Conservation (phyloP, 2,113 vertebrate genomes). For the Meles meles region DNA sequence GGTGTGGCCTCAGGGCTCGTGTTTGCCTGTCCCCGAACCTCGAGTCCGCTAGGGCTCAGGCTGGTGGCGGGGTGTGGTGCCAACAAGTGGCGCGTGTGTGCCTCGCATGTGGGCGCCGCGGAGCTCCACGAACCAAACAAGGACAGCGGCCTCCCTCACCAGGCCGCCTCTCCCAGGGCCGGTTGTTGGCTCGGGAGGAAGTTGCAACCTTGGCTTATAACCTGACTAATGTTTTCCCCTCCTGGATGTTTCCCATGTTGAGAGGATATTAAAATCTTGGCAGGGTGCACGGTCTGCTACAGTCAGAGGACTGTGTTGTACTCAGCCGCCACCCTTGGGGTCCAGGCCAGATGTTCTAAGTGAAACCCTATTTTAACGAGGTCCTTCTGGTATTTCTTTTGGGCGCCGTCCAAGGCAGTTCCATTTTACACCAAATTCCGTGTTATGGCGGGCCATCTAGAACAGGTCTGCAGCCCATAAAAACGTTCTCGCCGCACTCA, state of each 20-base stretch:
- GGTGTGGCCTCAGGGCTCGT: neutral
- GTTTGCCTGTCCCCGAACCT: neutral
- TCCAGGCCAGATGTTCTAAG: neutral
- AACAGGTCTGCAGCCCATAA: neutral
- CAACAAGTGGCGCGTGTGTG: neutral
- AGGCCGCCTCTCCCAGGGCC: neutral
- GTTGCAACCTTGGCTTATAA: neutral
- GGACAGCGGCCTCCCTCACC: neutral
- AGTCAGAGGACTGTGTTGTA: fast-evolving
- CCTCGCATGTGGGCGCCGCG: neutral
- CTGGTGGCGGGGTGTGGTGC: neutral
- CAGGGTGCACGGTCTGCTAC: fast-evolving
- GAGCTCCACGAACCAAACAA: neutral
- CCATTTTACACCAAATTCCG: neutral
- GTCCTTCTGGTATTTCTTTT: neutral
- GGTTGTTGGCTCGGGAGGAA: neutral
- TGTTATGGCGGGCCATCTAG: fast-evolving
- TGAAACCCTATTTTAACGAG: neutral
- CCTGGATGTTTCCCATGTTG: neutral
- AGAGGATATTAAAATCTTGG: neutral
- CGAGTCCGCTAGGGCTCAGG: neutral
- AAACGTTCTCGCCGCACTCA: fast-evolving
- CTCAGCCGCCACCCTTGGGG: neutral
- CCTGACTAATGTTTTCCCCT: neutral
- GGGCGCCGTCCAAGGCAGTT: neutral